Evolutionary conservation across 2,888 invertebrate species (phyloP).

Genomic region (Galerucella calmariensis): DNA sequence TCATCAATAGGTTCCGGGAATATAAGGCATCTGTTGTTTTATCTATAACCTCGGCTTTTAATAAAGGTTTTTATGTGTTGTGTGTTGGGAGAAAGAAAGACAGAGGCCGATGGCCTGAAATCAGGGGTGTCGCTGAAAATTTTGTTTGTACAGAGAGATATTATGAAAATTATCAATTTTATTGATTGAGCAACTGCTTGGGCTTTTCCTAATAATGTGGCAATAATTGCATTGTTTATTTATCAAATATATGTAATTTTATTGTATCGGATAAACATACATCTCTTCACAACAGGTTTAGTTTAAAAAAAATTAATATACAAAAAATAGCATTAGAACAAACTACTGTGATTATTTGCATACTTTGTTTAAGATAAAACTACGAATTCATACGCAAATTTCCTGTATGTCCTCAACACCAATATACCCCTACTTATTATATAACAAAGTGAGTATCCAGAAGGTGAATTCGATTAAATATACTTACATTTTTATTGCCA

Average conservation of each 20-base stretch:
- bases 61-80: slow-evolving; percentile 39
- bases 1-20: slow-evolving; percentile 52
- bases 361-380: no score
- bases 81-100: slow-evolving; percentile 29
- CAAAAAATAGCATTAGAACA: no score
- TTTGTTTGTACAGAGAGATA: background rate
- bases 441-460: no score
- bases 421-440: no score
- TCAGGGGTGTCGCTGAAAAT: slow-evolving; percentile 28
- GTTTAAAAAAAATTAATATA: no score
- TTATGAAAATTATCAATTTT: background rate
- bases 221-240: background rate
- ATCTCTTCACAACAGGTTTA: no score
- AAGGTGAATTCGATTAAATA: no score
- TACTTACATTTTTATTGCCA: no score
- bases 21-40: slow-evolving; percentile 55
- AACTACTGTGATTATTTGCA: no score
- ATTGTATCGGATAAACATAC: background rate
- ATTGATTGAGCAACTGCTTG: background rate
- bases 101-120: slow-evolving; percentile 43
- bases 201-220: background rate
- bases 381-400: no score
- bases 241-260: background rate
- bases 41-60: slow-evolving; percentile 35
- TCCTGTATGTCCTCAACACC: no score